These are phyloP conservation scores for Rana temporaria DNA, from an alignment of 2,113 vertebrate genomes.

Conservation along the genomic window DNA sequence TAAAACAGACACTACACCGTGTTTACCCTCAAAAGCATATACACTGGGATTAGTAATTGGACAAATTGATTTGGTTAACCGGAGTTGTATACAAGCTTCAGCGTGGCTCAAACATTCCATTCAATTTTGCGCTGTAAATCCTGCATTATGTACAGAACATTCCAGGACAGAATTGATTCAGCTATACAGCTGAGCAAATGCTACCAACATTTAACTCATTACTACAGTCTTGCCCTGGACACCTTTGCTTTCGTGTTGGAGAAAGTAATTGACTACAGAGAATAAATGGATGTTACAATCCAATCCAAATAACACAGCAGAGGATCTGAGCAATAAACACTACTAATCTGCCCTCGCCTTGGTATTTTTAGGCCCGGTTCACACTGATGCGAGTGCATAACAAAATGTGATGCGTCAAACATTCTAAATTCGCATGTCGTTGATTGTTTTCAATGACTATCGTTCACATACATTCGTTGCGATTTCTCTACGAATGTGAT, in stretches of 20 bases:
- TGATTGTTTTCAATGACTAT: too few species aligned
- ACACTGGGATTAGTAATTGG: conserved; percentile 3
- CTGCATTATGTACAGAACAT: conserved; percentile 25
- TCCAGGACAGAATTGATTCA: conserved; percentile 9
- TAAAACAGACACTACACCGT: conserved; percentile 3
- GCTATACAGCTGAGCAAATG: conserved; percentile 2
- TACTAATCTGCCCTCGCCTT: too few species aligned
- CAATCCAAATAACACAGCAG: too few species aligned
- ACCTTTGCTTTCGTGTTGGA: not conserved
- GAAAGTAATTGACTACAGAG: not conserved
- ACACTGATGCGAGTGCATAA: too few species aligned
- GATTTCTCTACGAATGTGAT: too few species aligned
- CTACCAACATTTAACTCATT: not conserved
- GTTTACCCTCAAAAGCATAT: not conserved
- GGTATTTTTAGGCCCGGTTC: too few species aligned
- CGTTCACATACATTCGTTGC: too few species aligned
- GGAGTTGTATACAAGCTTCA: conserved; percentile 1
- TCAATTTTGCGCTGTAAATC: conserved; percentile 13
- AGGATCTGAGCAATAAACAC: too few species aligned
- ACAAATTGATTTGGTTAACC: conserved; percentile 12
- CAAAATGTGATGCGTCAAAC: too few species aligned
- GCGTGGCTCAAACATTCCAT: conserved; percentile 2
- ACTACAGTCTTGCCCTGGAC: not conserved
- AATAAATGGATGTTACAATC: too few species aligned
- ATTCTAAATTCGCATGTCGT: too few species aligned